These are phyloP conservation scores for Pristionchus pacificus DNA, from an alignment of 1,140 invertebrate genomes.

Conservation along the genomic window DNA sequence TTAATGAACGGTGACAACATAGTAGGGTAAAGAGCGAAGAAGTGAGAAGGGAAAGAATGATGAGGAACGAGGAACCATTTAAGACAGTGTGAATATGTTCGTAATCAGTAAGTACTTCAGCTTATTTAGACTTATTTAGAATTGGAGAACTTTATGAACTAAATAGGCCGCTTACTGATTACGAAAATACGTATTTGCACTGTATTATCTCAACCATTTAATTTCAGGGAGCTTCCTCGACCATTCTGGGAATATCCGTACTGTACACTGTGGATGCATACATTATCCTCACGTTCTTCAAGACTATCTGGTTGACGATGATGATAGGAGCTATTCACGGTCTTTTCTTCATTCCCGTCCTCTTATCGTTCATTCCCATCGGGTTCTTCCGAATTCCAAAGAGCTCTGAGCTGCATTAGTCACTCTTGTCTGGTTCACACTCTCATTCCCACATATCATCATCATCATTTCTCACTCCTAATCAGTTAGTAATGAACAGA, in stretches of 20 bases:
- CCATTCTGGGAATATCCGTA: slow-evolving; percentile 81
- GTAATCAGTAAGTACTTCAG: too few relatives aligned
- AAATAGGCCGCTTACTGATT: too few relatives aligned
- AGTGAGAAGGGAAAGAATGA: background rate
- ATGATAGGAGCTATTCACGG: slow-evolving; percentile 89
- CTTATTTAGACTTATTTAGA: too few relatives aligned
- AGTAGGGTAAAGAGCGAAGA: too few relatives aligned
- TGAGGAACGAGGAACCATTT: background rate
- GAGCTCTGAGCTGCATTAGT: slow-evolving; percentile 27
- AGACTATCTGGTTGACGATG: slow-evolving; percentile 92
- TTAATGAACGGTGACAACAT: too few relatives aligned
- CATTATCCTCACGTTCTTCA: slow-evolving; percentile 96
- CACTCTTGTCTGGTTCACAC: background rate
- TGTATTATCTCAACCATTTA: background rate
- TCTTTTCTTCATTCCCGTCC: slow-evolving; percentile 75
- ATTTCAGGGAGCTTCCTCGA: slow-evolving; percentile 81
- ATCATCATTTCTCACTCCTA: background rate
- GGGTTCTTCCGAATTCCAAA: slow-evolving; percentile 49
- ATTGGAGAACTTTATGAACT: too few relatives aligned
- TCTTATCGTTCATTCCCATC: slow-evolving; percentile 59
- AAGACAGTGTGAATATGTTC: too few relatives aligned
- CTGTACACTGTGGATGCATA: slow-evolving; percentile 85
- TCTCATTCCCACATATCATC: background rate
- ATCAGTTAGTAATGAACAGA: too few relatives aligned
- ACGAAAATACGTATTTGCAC: too few relatives aligned